Conservation (phyloP, 2,888 invertebrate species). For the Drosophila recens region DNA sequence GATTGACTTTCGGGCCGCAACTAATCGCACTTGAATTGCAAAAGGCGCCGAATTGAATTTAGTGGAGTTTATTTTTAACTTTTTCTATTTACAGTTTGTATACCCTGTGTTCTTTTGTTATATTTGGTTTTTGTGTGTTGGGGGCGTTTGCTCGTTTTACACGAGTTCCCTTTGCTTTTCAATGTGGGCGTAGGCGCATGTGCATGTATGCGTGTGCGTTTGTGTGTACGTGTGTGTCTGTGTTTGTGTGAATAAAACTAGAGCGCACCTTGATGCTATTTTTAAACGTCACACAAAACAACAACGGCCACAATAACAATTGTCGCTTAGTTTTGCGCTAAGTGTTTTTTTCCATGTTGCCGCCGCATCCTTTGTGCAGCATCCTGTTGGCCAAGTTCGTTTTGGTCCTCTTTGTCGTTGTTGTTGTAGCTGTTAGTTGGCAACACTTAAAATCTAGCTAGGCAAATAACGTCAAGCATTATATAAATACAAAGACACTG, state of each 20-base stretch:
- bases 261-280: conserved; percentile 78
- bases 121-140: conserved; percentile 10
- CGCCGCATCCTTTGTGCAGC: conserved; percentile 45
- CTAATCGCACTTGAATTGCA: conserved; percentile 4
- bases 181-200: conserved; percentile 48
- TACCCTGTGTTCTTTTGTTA: background rate
- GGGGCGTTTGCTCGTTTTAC: conserved; percentile 36
- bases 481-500: conserved; percentile 60
- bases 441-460: conserved; percentile 64
- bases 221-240: conserved; percentile 5
- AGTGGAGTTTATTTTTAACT: conserved; percentile 59
- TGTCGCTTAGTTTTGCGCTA: conserved; percentile 69
- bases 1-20: conserved; percentile 9
- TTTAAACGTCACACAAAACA: conserved; percentile 66
- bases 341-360: conserved; percentile 60
- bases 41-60: conserved; percentile 5
- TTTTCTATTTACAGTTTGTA: conserved; percentile 45
- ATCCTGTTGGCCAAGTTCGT: conserved; percentile 38
- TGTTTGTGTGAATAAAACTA: conserved; percentile 60
- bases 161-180: conserved; percentile 50
- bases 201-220: conserved; percentile 14
- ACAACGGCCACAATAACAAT: conserved; percentile 52
- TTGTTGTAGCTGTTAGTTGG: conserved; percentile 39
- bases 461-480: conserved; percentile 64
- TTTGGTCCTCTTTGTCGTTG: conserved; percentile 16